phyloP scores from a whole-genome alignment of 1,140 invertebrate genomes.

The Rhynchophorus ferrugineus region DNA sequence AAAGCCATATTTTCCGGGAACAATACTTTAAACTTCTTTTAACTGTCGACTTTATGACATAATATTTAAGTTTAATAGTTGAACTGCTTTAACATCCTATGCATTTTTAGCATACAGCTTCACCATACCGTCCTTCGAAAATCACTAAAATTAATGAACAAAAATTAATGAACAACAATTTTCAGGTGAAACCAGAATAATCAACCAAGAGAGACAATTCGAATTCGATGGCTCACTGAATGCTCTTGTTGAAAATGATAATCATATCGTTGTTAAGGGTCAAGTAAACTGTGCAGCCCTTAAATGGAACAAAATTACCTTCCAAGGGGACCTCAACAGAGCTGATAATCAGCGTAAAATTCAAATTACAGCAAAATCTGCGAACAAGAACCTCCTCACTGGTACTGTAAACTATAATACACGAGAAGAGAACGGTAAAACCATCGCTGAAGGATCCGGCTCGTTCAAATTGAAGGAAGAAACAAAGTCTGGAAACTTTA shows the following conservation, averaged over 20 bases:
- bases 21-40: no score
- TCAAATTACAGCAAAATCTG: constrained; percentile 52
- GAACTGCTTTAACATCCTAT: no score
- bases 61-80: no score
- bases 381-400: constrained; percentile 55
- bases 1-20: no score
- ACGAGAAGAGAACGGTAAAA: constrained; percentile 61
- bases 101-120: no score
- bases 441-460: constrained; percentile 63
- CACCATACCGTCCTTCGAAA: no score
- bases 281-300: constrained; percentile 59
- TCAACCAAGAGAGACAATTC: constrained; percentile 45
- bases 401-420: constrained; percentile 61
- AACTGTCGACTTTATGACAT: no score
- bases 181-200: constrained; percentile 41
- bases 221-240: constrained; percentile 47
- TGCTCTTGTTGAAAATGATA: constrained; percentile 50
- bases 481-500: constrained; percentile 60
- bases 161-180: no score
- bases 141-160: no score
- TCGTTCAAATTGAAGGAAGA: constrained; percentile 57
- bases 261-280: constrained; percentile 55
- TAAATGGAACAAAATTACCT: constrained; percentile 55
- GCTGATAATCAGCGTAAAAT: constrained; percentile 46
- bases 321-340: constrained; percentile 55